These are phyloP conservation scores for Pteruthius melanotis DNA, from an alignment of 2,113 vertebrate species.

Conservation along the genomic window DNA sequence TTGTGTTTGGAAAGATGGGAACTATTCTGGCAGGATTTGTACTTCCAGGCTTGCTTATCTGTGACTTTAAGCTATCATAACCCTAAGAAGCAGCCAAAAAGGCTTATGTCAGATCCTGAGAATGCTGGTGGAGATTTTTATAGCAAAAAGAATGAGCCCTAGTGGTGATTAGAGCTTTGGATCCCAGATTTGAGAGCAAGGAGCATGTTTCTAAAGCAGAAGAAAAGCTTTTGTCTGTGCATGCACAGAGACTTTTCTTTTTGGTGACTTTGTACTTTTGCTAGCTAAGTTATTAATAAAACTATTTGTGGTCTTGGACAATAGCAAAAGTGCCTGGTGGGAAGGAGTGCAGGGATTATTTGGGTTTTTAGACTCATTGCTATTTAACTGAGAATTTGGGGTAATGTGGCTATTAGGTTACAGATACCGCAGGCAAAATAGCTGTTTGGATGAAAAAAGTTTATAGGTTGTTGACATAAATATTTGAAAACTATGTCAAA, in stretches of 20 bases:
- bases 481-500: constrained; percentile 18
- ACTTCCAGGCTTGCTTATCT: constrained; percentile 18
- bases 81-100: background rate
- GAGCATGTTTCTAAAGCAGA: background rate
- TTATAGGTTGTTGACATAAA: constrained; percentile 26
- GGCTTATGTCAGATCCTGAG: background rate
- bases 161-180: background rate
- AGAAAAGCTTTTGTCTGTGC: background rate
- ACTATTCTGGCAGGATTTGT: background rate
- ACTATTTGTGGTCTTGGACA: constrained; percentile 34
- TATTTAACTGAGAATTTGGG: background rate
- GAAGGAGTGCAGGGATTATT: background rate
- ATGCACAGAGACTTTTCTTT: background rate
- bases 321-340: constrained; percentile 39
- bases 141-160: background rate
- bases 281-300: constrained; percentile 37
- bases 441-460: background rate
- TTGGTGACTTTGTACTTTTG: constrained; percentile 24
- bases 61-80: background rate
- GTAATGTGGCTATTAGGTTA: background rate
- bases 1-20: background rate
- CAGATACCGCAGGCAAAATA: background rate
- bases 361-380: background rate
- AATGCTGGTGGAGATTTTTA: background rate
- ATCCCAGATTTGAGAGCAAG: background rate